phyloP scores from a whole-genome alignment of 2,797 vertebrate species.

The Smutsia gigantea region DNA sequence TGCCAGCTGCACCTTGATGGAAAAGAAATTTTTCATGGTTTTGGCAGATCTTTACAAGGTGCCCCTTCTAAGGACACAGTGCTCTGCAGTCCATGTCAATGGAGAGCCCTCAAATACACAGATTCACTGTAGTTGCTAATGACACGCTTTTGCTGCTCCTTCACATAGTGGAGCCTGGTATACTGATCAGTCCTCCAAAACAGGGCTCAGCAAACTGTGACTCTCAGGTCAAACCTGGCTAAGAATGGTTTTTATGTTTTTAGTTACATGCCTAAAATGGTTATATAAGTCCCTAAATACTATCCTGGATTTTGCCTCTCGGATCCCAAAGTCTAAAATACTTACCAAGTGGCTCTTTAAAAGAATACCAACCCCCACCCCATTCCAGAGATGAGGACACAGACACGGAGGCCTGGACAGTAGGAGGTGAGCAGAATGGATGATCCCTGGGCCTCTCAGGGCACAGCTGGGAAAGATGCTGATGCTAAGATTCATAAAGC shows the following conservation, averaged over 20 bases:
- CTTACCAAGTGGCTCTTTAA: not conserved
- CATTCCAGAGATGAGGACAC: not conserved
- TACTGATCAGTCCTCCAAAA: not conserved
- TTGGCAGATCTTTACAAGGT: not conserved
- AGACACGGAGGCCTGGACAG: not conserved
- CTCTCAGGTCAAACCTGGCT: not conserved
- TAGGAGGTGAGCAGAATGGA: not conserved
- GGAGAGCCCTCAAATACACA: not conserved
- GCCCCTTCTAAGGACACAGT: not conserved
- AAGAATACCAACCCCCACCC: not conserved
- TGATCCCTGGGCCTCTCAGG: not conserved
- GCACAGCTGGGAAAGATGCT: not conserved
- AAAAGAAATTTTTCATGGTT: not conserved
- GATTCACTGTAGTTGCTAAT: not conserved
- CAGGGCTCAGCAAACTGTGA: not conserved
- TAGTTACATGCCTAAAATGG: not conserved
- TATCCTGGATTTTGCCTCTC: not conserved
- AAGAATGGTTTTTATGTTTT: conserved; percentile 10
- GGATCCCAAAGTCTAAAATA: not conserved
- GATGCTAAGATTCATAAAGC: not conserved
- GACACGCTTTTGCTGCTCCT: not conserved
- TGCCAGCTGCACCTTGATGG: not conserved
- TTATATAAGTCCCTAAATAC: not conserved
- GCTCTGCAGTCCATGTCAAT: not conserved
- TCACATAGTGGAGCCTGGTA: not conserved